phyloP scores from a whole-genome alignment of 1,140 invertebrate species.

The Heterodera schachtii region DNA sequence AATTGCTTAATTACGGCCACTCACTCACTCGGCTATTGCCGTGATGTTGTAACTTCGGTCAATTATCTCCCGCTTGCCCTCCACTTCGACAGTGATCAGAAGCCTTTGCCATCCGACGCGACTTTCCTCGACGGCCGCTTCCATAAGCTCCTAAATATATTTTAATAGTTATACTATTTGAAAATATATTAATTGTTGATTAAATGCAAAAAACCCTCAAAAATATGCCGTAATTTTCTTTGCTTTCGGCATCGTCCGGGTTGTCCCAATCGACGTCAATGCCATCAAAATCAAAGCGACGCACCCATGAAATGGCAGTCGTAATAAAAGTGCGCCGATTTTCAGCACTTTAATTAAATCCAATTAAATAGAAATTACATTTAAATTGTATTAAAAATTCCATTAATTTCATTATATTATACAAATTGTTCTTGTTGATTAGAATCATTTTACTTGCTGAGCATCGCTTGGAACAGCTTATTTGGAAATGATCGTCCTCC shows the following conservation, averaged over 20 bases:
- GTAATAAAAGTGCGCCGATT: slow-evolving; percentile 53
- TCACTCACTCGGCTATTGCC: background rate
- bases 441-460: slow-evolving; percentile 29
- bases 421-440: too few species aligned
- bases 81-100: slow-evolving; percentile 16
- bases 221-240: slow-evolving; percentile 42
- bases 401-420: too few species aligned
- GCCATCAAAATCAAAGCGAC: slow-evolving; percentile 62
- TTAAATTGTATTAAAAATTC: too few species aligned
- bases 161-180: too few species aligned
- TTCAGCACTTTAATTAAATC: slow-evolving; percentile 2
- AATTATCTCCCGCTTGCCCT: background rate
- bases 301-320: slow-evolving; percentile 59
- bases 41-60: slow-evolving; percentile 2
- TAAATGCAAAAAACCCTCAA: slow-evolving; percentile 29
- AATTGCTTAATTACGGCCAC: too few species aligned
- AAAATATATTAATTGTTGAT: slow-evolving; percentile 3
- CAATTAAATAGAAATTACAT: background rate
- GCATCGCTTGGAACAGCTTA: slow-evolving; percentile 46
- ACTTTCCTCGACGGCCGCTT: slow-evolving; percentile 8
- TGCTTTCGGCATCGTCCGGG: slow-evolving; percentile 71
- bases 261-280: slow-evolving; percentile 94
- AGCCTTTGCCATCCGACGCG: background rate
- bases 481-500: slow-evolving; percentile 65
- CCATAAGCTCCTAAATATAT: slow-evolving; percentile 11